A percentile compares a stretch with the other conserved stretches of the same genome.
phyloP scores from a whole-genome alignment of 2,888 invertebrate genomes.

The Rhyacophila evoluta region DNA sequence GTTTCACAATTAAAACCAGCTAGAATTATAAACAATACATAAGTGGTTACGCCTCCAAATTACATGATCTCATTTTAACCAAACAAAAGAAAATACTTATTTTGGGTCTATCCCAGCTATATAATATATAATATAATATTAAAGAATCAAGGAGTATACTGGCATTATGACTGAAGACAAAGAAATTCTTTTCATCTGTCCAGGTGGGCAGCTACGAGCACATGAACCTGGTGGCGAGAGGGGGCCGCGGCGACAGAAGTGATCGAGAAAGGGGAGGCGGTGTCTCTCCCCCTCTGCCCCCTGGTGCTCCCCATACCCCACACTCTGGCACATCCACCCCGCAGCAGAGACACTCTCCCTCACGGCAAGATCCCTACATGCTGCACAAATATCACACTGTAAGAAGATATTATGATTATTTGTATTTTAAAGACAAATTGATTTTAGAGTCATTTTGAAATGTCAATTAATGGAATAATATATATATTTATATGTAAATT shows the following conservation, averaged over 20 bases:
- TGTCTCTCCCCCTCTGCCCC: constrained; percentile 80
- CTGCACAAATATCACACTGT: constrained; percentile 97
- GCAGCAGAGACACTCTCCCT: constrained; percentile 81
- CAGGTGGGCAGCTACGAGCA: constrained; percentile 94
- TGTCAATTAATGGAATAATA: no score
- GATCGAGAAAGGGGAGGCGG: constrained; percentile 71
- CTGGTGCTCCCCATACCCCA: constrained; percentile 77
- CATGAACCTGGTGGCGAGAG: constrained; percentile 85
- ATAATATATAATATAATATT: no score
- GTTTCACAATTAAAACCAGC: no score
- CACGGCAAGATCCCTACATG: constrained; percentile 74
- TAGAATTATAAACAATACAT: no score
- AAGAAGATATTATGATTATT: constrained; percentile 65
- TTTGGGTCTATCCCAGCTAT: no score
- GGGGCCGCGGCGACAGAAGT: constrained; percentile 77
- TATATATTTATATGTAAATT: no score
- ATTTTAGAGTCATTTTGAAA: no score
- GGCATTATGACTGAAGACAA: constrained; percentile 24
- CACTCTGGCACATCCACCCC: constrained; percentile 89
- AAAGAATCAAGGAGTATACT: background rate
- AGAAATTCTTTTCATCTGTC: constrained; percentile 22
- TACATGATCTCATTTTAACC: no score
- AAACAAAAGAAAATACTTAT: no score
- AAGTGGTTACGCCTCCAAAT: no score
- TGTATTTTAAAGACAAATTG: no score